These are phyloP conservation scores for Aporophyla lueneburgensis DNA, from an alignment of 2,888 invertebrate species.

Conservation along the genomic window DNA sequence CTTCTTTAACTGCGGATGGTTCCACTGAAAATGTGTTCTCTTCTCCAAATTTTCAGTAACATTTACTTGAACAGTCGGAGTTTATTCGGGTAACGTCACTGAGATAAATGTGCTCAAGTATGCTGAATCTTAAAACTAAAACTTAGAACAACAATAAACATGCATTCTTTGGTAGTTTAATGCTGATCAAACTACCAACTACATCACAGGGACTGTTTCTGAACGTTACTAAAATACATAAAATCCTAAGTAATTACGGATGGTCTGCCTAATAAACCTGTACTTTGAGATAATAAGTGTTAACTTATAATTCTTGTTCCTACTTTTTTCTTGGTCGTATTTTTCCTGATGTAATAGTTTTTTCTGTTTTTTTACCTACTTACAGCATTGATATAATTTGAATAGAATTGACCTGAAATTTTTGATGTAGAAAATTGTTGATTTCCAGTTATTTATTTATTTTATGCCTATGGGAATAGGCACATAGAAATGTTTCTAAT, in stretches of 20 bases:
- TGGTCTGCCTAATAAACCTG: not conserved
- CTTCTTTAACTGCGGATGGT: not conserved
- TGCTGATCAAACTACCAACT: slow-evolving; percentile 10
- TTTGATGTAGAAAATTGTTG: not conserved
- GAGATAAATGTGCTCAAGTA: slow-evolving; percentile 13
- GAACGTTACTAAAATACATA: slow-evolving; percentile 12
- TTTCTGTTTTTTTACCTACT: not conserved
- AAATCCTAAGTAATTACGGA: slow-evolving; percentile 4
- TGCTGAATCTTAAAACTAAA: too few species aligned
- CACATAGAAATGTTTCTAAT: too few species aligned
- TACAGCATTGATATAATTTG: too few species aligned
- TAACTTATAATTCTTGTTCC: too few species aligned
- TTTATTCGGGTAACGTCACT: slow-evolving; percentile 9
- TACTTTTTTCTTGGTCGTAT: not conserved
- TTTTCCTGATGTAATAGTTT: not conserved
- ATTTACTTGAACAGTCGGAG: not conserved
- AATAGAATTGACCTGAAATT: too few species aligned
- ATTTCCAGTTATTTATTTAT: not conserved
- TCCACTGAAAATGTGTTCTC: not conserved
- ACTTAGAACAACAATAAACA: too few species aligned
- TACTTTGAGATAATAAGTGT: not conserved
- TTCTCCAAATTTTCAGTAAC: too few species aligned
- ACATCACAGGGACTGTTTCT: not conserved
- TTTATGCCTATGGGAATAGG: not conserved
- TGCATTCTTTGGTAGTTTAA: too few species aligned